Evolutionary conservation across 2,113 vertebrate species (phyloP), one percentile per base, ranked within the genome.

Genomic region (Stegastes partitus): DNA sequence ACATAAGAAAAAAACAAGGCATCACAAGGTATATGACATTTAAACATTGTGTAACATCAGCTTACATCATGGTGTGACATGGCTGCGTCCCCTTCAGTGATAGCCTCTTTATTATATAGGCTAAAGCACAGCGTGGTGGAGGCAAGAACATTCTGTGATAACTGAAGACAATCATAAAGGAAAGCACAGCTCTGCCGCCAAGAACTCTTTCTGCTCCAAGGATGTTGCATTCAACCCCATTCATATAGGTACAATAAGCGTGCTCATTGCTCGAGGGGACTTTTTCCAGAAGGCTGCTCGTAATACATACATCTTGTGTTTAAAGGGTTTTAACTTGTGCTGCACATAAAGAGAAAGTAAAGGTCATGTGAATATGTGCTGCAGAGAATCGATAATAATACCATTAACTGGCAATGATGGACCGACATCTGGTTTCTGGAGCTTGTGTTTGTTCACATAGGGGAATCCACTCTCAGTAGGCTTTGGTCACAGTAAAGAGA

Each of bases 101-200:
- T 57, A 28, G 37, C 37, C 0, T 49, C 76, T 74, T 58, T 68
- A 42, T 74, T 14, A 55, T 23, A 44, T 74, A 22, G 80, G 28
- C 49, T 23, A 56, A 31, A 75, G 39, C 44, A 77, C 61, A 77
- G 47, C 68, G 51, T 49, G 51, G 23, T 63, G n/a, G 47, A 23
- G 49, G 56, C 21, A 68, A 28, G 74, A 56, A 71, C 44, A 61
- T 19, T 16, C 26, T 82, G 63, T 28, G 15, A 58, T 45, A 74
- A 64, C n/a, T 45, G 19, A 31, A 23, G 25, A 57, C 18, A 1
- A 11, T 31, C 11, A 73, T 62, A 67, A 80, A 84, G 77, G 39
- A 75, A 74, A 76, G 63, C 19, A 62, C 50, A 55, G 50, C 28
- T 31, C 25, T 64, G 78, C 78, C 81, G 71, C 62, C 19, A 14